Percentiles rank a stretch among this genome's conserved stretches.
Evolutionary conservation across 2,888 invertebrate genomes (phyloP).

Genomic region (Psylliodes chrysocephalus): DNA sequence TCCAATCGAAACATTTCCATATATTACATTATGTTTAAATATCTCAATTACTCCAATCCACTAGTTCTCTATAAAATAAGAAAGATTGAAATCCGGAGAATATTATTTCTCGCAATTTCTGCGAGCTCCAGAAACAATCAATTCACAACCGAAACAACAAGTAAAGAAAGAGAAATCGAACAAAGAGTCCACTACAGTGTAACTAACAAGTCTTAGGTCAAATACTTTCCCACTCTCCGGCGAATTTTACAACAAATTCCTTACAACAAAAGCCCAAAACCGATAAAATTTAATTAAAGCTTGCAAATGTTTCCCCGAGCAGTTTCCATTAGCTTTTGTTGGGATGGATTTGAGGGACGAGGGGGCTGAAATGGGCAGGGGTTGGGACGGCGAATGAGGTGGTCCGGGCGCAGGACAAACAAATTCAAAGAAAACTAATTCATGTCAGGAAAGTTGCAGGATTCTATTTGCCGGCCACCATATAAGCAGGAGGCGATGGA

Average conservation of each 20-base stretch:
- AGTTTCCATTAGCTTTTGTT: slow-evolving; percentile 35
- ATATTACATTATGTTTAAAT: no score
- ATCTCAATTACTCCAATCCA: no score
- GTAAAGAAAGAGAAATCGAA: background rate
- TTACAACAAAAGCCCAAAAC: slow-evolving; percentile 23
- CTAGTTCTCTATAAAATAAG: no score
- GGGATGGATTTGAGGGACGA: no score
- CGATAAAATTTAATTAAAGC: slow-evolving; percentile 33
- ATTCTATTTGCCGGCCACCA: slow-evolving; percentile 32
- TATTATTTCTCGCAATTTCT: no score
- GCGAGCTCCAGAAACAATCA: no score
- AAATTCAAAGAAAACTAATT: slow-evolving; percentile 39
- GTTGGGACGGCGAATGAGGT: background rate
- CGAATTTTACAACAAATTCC: slow-evolving; percentile 26
- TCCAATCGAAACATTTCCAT: no score
- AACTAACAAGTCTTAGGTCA: slow-evolving; percentile 5
- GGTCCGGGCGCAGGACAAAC: slow-evolving; percentile 19
- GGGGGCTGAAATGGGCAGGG: no score
- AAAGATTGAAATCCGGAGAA: no score
- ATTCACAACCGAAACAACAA: no score
- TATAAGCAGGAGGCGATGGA: slow-evolving; percentile 22
- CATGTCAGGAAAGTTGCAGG: slow-evolving; percentile 22
- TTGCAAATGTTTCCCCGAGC: slow-evolving; percentile 23
- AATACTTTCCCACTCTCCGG: slow-evolving; percentile 1
- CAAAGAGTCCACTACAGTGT: slow-evolving; percentile 2